Evolutionary conservation across 1,140 invertebrate species (phyloP), one percentile per base, ranked within the genome.

Genomic region (Protaetia brevitarsis): DNA sequence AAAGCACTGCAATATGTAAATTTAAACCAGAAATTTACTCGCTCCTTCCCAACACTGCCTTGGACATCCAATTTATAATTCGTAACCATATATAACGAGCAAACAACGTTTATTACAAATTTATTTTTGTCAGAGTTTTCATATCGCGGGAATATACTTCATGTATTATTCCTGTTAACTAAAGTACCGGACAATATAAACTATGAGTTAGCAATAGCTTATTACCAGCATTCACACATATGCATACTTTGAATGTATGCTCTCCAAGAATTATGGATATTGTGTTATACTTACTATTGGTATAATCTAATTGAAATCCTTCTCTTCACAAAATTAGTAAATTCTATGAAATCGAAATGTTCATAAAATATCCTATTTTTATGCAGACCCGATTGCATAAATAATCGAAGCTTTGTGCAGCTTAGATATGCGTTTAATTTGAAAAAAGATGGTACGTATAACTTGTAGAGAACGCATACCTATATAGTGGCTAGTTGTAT

Each of bases 201-300:
- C 41, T 23, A 23, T 51, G 26, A 8, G 41, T 51, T 10, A 51
- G 41, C 8, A 51, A 51, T 11, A 51, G 26, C 19, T 51, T 51
- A 19, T 19, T 51, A 23, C 19, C 5, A 19, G 19, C 41, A 23
- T 51, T 51, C 21, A 51, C 41, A 51, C 41, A 51, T 6, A 51
- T 23, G 26, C 41, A 51, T 10, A 51, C 41, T 23, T 51, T 51
- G 26, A 51, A 51, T 8, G 26, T 51, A 21, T 21, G 1, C 11
- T 51, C 41, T 2, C 41, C 41, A 51, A 51, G 41, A 51, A 51
- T 19, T 51, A 51, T 51, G 6, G 19, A 51, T 51, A 51, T 51
- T 23, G 41, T 51, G 26, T 51, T 23, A 23, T 51, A 51, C 11
- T 51, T 51, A 21, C 26, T 16, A 23, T 51, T 51, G 5, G 41